Percentiles rank a stretch among this genome's conserved stretches.
Conservation (phyloP, 2,888 invertebrate species). For the Thymelicus lineola region DNA sequence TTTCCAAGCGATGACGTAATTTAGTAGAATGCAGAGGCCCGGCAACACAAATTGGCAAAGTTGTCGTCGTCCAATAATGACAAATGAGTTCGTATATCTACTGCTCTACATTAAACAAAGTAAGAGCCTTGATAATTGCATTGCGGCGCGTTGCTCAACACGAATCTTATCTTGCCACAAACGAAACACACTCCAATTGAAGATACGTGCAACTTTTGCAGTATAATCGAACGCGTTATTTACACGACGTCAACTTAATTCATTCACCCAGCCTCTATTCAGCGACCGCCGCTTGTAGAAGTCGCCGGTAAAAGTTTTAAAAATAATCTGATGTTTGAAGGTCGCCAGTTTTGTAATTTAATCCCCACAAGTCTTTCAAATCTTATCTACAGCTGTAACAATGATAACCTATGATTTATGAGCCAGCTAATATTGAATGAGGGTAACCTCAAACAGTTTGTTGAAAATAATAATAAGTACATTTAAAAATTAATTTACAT, state of each 20-base stretch:
- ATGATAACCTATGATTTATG: constrained; percentile 26
- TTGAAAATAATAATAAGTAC: not conserved
- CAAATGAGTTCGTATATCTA: constrained; percentile 45
- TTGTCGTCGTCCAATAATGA: constrained; percentile 42
- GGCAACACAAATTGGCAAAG: constrained; percentile 35
- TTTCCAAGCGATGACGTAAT: constrained; percentile 40
- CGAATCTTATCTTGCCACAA: constrained; percentile 35
- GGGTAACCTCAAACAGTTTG: not conserved
- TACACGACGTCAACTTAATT: constrained; percentile 65
- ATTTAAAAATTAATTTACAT: no score
- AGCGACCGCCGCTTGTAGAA: constrained; percentile 48
- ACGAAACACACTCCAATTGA: constrained; percentile 20
- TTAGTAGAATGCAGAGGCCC: constrained; percentile 39
- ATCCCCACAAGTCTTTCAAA: constrained; percentile 65
- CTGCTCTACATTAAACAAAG: constrained; percentile 36
- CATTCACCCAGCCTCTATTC: constrained; percentile 60
- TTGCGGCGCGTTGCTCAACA: constrained; percentile 41
- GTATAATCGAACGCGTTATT: constrained; percentile 57
- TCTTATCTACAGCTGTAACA: constrained; percentile 47
- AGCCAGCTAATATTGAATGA: constrained; percentile 3
- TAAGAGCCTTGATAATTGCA: constrained; percentile 37
- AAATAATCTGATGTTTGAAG: constrained; percentile 72
- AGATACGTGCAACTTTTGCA: constrained; percentile 25
- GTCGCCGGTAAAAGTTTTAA: constrained; percentile 70
- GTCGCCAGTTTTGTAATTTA: constrained; percentile 69